These are phyloP conservation scores for Amiota mariae DNA, from an alignment of 2,888 invertebrate species.

Conservation along the genomic window DNA sequence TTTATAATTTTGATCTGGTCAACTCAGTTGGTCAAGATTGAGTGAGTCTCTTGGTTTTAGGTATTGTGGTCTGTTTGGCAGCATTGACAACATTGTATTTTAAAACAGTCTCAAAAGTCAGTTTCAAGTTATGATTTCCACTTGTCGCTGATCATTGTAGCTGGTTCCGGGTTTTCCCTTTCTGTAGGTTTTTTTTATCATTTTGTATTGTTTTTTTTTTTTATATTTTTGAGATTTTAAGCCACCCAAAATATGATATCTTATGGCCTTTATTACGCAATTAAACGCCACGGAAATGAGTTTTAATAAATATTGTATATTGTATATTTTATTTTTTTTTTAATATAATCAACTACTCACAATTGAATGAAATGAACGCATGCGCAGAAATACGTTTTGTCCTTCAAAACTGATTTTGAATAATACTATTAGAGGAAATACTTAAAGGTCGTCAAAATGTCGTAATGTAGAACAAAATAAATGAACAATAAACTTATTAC, in stretches of 20 bases:
- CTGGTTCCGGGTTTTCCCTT: not conserved
- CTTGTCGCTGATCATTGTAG: slow-evolving; percentile 16
- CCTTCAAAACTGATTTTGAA: slow-evolving; percentile 23
- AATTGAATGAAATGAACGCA: slow-evolving; percentile 4
- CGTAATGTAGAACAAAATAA: too few relatives aligned
- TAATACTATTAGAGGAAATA: not conserved
- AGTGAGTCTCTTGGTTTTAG: not conserved
- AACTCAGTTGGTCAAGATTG: not conserved
- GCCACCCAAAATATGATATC: slow-evolving; percentile 26
- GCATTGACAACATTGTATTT: not conserved
- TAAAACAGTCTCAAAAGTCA: slow-evolving; percentile 4
- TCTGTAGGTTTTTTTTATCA: not conserved
- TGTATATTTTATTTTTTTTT: not conserved
- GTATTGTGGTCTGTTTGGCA: not conserved
- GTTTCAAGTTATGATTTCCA: slow-evolving; percentile 16
- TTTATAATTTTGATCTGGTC: not conserved
- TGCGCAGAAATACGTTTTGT: slow-evolving; percentile 15
- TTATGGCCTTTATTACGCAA: slow-evolving; percentile 6
- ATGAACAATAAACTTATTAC: too few relatives aligned
- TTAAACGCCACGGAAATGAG: slow-evolving; percentile 8
- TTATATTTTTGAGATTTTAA: slow-evolving; percentile 1
- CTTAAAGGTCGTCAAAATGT: not conserved
- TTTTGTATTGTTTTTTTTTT: not conserved
- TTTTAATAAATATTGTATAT: slow-evolving; percentile 9
- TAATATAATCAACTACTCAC: slow-evolving; percentile 10